Evolutionary conservation across 2,888 invertebrate genomes (phyloP).

Genomic region (Pristionchus entomophagus): DNA sequence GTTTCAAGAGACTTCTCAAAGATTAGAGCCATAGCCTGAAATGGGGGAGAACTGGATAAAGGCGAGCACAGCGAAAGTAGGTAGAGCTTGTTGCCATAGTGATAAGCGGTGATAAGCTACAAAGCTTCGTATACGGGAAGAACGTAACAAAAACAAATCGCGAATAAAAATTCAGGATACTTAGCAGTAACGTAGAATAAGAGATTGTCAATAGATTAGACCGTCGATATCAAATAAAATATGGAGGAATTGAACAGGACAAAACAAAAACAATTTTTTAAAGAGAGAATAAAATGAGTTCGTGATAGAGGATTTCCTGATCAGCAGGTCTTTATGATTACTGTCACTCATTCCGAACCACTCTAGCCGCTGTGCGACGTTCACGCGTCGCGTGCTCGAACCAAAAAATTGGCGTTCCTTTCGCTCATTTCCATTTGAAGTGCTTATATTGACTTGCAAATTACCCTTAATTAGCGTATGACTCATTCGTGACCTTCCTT

Average conservation of each 20-base stretch:
- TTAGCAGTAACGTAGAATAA: too few species aligned
- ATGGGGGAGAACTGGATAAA: neutral
- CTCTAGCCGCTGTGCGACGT: too few species aligned
- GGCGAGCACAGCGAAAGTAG: neutral
- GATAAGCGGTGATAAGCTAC: neutral
- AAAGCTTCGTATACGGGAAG: neutral
- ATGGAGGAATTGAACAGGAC: too few species aligned
- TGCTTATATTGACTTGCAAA: slow-evolving; percentile 20
- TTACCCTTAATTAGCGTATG: slow-evolving; percentile 26
- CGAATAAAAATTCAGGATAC: too few species aligned
- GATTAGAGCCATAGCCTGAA: slow-evolving; percentile 55
- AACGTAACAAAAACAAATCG: too few species aligned
- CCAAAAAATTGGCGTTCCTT: neutral
- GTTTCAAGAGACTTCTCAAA: slow-evolving; percentile 60
- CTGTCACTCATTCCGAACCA: too few species aligned
- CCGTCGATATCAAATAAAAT: too few species aligned
- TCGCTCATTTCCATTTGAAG: slow-evolving; percentile 38
- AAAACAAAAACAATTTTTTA: too few species aligned
- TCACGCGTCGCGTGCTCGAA: neutral
- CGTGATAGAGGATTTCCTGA: too few species aligned
- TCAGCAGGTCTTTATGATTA: too few species aligned
- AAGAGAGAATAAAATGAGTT: too few species aligned
- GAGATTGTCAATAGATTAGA: too few species aligned
- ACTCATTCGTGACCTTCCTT: neutral
- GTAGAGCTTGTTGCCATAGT: neutral